phyloP scores from a whole-genome alignment of 2,797 vertebrate genomes.

The Pristis pectinata region DNA sequence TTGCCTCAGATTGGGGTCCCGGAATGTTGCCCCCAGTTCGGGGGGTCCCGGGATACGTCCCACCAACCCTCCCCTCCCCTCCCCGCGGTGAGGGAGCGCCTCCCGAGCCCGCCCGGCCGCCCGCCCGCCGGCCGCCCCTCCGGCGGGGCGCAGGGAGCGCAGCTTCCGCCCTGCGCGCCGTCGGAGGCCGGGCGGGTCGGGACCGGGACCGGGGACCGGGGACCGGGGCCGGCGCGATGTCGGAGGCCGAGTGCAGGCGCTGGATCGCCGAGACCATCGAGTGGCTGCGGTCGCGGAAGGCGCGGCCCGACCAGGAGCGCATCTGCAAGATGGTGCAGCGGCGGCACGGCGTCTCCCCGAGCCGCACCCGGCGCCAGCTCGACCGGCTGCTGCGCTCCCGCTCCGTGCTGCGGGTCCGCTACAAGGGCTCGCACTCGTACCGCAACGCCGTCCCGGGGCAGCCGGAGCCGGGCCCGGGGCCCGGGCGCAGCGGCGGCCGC shows the following conservation, averaged over 20 bases:
- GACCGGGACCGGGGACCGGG: constrained; percentile 47
- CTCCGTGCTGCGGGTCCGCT: constrained; percentile 83
- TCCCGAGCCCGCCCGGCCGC: neutral
- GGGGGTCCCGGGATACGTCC: too few relatives aligned
- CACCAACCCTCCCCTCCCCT: too few relatives aligned
- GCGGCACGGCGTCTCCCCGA: constrained; percentile 77
- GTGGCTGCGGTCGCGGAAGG: constrained; percentile 82
- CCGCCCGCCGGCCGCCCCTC: neutral
- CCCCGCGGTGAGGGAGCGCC: too few relatives aligned
- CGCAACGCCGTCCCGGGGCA: constrained; percentile 64
- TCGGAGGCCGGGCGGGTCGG: constrained; percentile 43
- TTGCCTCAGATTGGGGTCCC: too few relatives aligned
- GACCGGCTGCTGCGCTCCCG: constrained; percentile 83
- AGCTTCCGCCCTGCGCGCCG: neutral
- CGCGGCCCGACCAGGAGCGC: constrained; percentile 79
- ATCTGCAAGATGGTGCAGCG: constrained; percentile 76
- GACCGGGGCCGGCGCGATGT: constrained; percentile 51
- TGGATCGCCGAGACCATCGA: constrained; percentile 87
- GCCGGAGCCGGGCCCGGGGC: constrained; percentile 54
- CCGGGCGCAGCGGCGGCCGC: constrained; percentile 42
- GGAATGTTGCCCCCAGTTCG: too few relatives aligned
- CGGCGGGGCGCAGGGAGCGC: neutral
- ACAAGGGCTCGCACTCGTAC: constrained; percentile 83
- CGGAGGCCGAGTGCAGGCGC: constrained; percentile 71
- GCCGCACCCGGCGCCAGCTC: constrained; percentile 76